These are phyloP conservation scores for Calidris pugnax DNA, from an alignment of 2,113 vertebrate genomes.

Conservation along the genomic window DNA sequence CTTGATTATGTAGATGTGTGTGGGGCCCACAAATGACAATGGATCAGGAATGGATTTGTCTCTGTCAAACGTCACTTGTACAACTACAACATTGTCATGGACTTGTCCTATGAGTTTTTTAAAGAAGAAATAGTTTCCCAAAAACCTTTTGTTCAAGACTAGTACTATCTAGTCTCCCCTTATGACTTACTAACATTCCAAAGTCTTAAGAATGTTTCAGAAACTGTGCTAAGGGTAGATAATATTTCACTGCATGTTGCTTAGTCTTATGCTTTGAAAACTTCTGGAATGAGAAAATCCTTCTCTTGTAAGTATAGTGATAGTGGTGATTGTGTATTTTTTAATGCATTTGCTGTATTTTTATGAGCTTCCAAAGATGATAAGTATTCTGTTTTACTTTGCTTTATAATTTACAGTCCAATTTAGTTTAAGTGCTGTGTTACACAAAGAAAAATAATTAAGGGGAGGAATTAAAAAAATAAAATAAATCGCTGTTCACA, in stretches of 20 bases:
- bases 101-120: background rate
- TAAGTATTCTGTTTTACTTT: background rate
- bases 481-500: background rate
- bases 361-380: background rate
- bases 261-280: background rate
- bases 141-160: background rate
- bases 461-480: background rate
- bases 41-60: background rate
- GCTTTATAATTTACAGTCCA: background rate
- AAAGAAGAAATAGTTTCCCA: background rate
- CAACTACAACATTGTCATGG: background rate
- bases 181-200: background rate
- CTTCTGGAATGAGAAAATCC: background rate
- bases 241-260: background rate
- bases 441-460: background rate
- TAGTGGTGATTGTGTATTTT: background rate
- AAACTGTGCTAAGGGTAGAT: background rate
- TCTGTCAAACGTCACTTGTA: background rate
- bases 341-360: background rate
- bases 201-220: background rate
- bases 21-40: too few relatives aligned
- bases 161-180: background rate
- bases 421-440: background rate
- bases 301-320: background rate
- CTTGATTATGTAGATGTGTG: background rate